phyloP scores from a whole-genome alignment of 2,797 vertebrate genomes.

The Pangasius djambal region DNA sequence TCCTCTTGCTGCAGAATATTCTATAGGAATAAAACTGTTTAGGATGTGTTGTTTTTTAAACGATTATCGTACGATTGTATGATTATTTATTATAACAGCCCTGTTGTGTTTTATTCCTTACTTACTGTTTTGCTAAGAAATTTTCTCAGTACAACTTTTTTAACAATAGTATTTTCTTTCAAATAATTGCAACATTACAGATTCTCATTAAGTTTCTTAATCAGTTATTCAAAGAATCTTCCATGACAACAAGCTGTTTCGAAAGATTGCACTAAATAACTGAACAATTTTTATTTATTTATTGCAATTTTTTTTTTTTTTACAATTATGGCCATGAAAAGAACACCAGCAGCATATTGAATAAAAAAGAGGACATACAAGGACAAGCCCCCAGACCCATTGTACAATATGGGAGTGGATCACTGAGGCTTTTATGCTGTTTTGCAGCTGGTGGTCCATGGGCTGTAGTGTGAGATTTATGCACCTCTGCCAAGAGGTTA shows the following conservation, averaged over 20 bases:
- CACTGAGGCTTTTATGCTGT: no score
- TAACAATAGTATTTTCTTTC: no score
- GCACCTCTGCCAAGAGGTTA: not conserved
- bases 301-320: no score
- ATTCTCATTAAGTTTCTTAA: not conserved
- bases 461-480: not conserved
- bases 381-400: not conserved
- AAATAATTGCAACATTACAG: not conserved
- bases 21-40: no score
- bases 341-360: not conserved
- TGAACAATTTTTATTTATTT: no score
- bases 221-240: not conserved
- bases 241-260: not conserved
- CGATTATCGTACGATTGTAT: no score
- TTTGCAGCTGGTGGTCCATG: not conserved
- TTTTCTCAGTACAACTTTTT: no score
- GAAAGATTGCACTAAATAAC: not conserved
- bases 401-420: not conserved
- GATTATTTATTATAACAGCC: no score
- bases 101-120: no score
- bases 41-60: no score
- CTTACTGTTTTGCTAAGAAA: not conserved
- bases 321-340: not conserved
- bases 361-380: not conserved
- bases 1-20: not conserved